These are phyloP conservation scores for Ptiloglossa arizonensis DNA, from an alignment of 1,140 invertebrate species.

Conservation along the genomic window DNA sequence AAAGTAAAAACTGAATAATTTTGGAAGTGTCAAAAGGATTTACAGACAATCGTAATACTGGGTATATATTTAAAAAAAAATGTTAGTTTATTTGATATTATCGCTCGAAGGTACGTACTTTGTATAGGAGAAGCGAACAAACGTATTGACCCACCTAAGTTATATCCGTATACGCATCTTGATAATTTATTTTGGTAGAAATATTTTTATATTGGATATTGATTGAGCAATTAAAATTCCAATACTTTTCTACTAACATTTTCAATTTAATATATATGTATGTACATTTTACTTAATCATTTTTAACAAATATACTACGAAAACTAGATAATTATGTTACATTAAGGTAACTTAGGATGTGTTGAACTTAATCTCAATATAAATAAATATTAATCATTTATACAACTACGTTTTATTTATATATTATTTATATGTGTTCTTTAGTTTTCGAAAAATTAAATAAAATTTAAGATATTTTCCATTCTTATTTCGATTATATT, in stretches of 20 bases:
- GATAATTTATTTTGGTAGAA: constrained; percentile 32
- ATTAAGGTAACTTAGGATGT: background rate
- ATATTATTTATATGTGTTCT: too few relatives aligned
- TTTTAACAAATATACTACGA: background rate
- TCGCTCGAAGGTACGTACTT: background rate
- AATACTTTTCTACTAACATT: background rate
- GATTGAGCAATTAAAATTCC: constrained; percentile 28
- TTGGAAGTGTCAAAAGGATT: background rate
- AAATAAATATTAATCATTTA: background rate
- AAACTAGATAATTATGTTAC: too few relatives aligned
- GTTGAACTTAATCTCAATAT: background rate
- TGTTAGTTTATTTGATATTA: background rate
- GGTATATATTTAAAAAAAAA: background rate
- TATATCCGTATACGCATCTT: constrained; percentile 5
- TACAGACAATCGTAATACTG: background rate
- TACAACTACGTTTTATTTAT: background rate
- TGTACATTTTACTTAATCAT: background rate
- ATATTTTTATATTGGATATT: constrained; percentile 42
- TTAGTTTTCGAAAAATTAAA: too few relatives aligned
- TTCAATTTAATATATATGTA: background rate
- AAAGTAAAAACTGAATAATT: background rate
- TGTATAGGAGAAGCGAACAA: constrained; percentile 3
- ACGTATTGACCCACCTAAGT: constrained; percentile 14
- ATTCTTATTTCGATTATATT: too few relatives aligned
- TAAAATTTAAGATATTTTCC: too few relatives aligned